Base-by-base conservation (phyloP, 1,140 invertebrate genomes). In the Drosophila tani region DNA sequence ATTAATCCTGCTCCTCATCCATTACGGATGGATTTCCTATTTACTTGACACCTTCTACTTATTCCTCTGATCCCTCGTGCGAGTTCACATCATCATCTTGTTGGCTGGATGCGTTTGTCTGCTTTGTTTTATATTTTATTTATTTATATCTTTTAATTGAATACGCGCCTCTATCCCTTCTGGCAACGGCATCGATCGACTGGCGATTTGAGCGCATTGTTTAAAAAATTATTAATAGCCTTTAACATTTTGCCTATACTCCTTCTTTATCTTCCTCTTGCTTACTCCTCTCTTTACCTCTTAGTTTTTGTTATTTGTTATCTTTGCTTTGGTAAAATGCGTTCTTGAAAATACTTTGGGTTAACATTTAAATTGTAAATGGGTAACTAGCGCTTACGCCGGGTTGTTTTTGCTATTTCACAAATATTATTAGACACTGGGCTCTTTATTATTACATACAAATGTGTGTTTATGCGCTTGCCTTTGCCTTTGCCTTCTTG, bases 281-380 rank as follows among this genome's bases (percentile, higher is more conserved):
- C 8, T 9, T 32, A 2, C 32, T 35, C 32, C 32, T 35, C 2
- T 21, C 56, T 53, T 53, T 68, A 56, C 53, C 24, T 50, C 56
- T 65, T 58, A 41, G 35, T 43, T 78, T 77, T 73, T 67, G 77
- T 59, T 57, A 66, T 57, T 24, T 68, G 45, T 58, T 51, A 53
- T 56, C 63, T 70, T 57, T 65, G 40, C 49, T 88, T 84, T 76
- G 80, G 79, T 90, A 85, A 90, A 90, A 90, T 90, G 85, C 86
- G 51, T 67, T 82, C 41, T 90, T 82, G 81, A 90, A 83, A 88
- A 91, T 90, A 91, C 86, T 90, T 90, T 84, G 79, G 85, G 81
- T 88, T 90, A 85, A 90, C 85, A 90, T 88, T 88, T 84, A 77
- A 78, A 60, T 78, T 76, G 73, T 76, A 78, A 81, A 68, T 75